phyloP scores from a whole-genome alignment of 2,888 invertebrate genomes.

The Saturnia japonica region DNA sequence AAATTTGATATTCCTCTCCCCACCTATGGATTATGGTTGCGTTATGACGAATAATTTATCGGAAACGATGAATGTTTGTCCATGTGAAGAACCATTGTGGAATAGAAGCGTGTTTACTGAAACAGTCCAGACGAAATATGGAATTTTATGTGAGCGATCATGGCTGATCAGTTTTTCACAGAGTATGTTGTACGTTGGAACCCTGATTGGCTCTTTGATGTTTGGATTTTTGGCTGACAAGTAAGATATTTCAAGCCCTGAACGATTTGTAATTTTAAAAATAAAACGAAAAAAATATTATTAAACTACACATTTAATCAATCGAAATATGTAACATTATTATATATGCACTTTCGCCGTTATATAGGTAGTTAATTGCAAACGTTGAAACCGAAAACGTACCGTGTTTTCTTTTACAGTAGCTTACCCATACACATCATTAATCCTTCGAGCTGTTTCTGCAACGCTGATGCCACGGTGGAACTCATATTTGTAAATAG shows the following conservation, averaged over 20 bases:
- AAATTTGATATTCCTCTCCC: slow-evolving; percentile 59
- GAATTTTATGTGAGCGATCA: slow-evolving; percentile 46
- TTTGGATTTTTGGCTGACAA: slow-evolving; percentile 65
- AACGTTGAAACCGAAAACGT: too few species aligned
- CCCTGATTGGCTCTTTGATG: slow-evolving; percentile 54
- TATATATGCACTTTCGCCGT: too few species aligned
- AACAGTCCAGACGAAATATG: slow-evolving; percentile 62
- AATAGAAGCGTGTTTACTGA: slow-evolving; percentile 54
- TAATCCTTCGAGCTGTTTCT: too few species aligned
- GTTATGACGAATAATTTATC: slow-evolving; percentile 16
- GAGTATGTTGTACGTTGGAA: slow-evolving; percentile 57
- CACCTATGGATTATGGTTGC: slow-evolving; percentile 58
- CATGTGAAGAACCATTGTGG: slow-evolving; percentile 57
- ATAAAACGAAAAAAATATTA: too few species aligned
- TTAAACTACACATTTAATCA: too few species aligned
- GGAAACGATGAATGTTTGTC: slow-evolving; percentile 44
- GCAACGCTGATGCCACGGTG: too few species aligned
- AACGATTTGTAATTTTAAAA: too few species aligned
- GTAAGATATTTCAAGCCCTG: slow-evolving; percentile 38
- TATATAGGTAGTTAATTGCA: too few species aligned
- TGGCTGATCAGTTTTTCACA: slow-evolving; percentile 64
- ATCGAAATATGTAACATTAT: too few species aligned
- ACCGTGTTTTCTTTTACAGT: too few species aligned
- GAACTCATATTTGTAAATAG: too few species aligned
- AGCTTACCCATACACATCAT: too few species aligned